Base-by-base conservation (phyloP, 2,797 vertebrate species). In the Sebastes hubbsi region DNA sequence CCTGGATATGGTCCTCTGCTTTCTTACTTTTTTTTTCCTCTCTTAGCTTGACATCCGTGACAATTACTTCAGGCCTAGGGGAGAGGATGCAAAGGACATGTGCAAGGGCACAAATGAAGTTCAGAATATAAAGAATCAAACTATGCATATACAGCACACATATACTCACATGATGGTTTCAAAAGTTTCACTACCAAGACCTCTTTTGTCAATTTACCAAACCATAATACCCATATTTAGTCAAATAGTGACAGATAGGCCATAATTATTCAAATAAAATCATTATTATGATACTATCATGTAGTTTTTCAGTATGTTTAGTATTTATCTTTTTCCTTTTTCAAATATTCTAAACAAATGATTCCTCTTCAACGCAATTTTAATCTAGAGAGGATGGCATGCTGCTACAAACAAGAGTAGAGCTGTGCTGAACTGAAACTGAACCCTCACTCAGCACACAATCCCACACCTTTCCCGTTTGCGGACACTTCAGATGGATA, bases 401-500 rank as follows among this genome's bases (percentile, higher is more conserved):
- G 18, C 8, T 3, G 32, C 36, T 18, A 16, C 30, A 69, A 59
- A 80, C 24, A 27, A 24, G 12, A 69, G 16, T 24, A 0, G 18
- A 20, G 10, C 29, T 56, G 4, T 58, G 42, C 42, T 49, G 42
- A 49, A 22, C 46, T 62, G 29, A 24, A 49, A 34, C 3, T 27
- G 25, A 58, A 34, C 22, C 58, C 58, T 27, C 65, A 42, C 69
- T 72, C 74, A 79, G 58, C 70, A 77, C 65, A 27, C 22, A 36
- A 36, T 75, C 52, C 52, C 66, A 49, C 78, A 69, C 59, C 71
- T 52, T 62, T 81, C 81, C 55, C 32, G 59, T 85, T 82, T 80
- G 79, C 18, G 36, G 86, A 84, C 89, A 73, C 66, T 80, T 86
- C 77, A 82, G 81, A 92, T 85, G 79, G 79, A 84, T 90, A 90